Percentiles rank a stretch among this genome's conserved stretches.
Conservation (phyloP, 2,113 vertebrate species). For the Fulica atra region DNA sequence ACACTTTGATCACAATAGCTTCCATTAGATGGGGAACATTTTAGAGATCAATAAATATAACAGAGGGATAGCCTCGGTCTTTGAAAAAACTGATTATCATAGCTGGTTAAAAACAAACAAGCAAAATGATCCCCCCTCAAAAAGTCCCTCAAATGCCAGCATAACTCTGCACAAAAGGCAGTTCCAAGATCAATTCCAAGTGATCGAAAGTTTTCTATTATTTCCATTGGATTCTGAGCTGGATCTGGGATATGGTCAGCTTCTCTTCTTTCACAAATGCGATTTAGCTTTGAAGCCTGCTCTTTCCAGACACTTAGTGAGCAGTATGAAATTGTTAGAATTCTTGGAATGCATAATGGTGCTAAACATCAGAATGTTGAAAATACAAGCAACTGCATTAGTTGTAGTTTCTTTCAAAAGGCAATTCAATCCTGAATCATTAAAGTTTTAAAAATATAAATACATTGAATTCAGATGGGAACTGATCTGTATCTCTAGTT, state of each 20-base stretch:
- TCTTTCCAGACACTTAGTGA: not conserved
- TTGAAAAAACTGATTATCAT: not conserved
- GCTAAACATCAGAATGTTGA: not conserved
- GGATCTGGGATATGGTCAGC: not conserved
- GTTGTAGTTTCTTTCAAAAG: not conserved
- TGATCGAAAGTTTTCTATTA: slow-evolving; percentile 4
- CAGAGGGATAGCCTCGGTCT: not conserved
- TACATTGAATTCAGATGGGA: not conserved
- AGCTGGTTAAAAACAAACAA: not conserved
- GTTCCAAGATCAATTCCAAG: not conserved
- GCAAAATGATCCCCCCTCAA: not conserved
- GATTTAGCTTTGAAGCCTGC: not conserved
- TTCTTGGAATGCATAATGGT: slow-evolving; percentile 3
- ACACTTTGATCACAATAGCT: not conserved
- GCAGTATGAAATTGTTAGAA: not conserved
- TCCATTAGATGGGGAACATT: not conserved
- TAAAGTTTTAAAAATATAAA: not conserved
- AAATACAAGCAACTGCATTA: not conserved
- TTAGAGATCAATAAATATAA: not conserved
- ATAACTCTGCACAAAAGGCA: not conserved
- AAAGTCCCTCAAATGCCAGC: not conserved
- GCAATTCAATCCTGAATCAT: not conserved
- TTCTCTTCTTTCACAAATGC: not conserved
- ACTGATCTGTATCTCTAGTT: not conserved
- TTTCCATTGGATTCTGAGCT: not conserved